Conservation (phyloP, 1,140 invertebrate genomes). For the Eriocheir sinensis region DNA sequence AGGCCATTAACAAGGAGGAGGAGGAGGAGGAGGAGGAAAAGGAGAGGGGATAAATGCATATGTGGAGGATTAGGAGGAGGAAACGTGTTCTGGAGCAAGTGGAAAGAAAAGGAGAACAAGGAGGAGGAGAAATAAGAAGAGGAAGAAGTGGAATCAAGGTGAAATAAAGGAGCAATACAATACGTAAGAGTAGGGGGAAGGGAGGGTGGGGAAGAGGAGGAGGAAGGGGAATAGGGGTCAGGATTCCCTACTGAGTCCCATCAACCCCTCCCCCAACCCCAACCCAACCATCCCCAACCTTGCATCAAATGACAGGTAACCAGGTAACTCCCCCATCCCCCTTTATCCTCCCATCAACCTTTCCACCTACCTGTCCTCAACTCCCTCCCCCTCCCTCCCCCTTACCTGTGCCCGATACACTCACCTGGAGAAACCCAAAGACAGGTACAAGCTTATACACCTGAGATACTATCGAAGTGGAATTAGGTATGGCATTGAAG, state of each 20-base stretch:
- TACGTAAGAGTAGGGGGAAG: background rate
- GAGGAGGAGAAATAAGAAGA: background rate
- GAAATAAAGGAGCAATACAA: background rate
- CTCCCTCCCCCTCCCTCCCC: background rate
- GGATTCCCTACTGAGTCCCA: background rate
- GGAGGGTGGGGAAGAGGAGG: background rate
- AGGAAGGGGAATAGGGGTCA: background rate
- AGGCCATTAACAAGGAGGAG: too few relatives aligned
- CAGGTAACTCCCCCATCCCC: background rate
- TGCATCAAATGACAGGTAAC: too few relatives aligned
- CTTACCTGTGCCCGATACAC: background rate
- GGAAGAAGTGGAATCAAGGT: background rate
- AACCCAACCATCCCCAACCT: slow-evolving; percentile 3
- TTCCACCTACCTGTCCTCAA: background rate
- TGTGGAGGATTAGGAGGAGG: background rate
- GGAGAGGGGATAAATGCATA: background rate
- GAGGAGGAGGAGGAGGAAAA: too few relatives aligned
- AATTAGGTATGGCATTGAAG: too few relatives aligned
- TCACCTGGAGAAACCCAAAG: too few relatives aligned
- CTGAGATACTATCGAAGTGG: too few relatives aligned
- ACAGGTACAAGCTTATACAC: too few relatives aligned
- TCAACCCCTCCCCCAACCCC: background rate
- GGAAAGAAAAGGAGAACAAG: background rate
- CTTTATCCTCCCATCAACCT: background rate
- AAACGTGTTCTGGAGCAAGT: background rate